Evolutionary conservation across 2,797 vertebrate genomes (phyloP).

Genomic region (Phrynocephalus guinanensis): DNA sequence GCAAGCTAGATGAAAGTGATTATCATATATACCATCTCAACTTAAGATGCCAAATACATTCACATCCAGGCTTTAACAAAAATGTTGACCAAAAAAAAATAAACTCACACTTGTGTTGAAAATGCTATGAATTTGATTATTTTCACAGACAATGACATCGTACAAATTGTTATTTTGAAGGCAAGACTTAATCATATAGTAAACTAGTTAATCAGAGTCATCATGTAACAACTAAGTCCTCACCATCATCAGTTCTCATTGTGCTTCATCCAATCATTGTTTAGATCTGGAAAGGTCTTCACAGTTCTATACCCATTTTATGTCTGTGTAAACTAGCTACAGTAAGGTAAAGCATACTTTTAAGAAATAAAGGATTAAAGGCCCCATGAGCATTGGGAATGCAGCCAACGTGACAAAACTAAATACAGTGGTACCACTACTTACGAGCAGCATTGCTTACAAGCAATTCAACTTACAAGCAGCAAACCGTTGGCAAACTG

Average conservation of each 20-base stretch:
- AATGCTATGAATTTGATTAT: slow-evolving; percentile 31
- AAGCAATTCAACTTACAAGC: too few relatives aligned
- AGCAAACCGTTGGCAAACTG: too few relatives aligned
- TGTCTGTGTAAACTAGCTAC: background rate
- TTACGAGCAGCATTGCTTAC: too few relatives aligned
- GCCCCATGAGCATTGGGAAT: background rate
- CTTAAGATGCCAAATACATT: background rate
- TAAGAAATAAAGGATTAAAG: background rate
- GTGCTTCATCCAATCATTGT: background rate
- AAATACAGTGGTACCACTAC: background rate
- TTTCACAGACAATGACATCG: background rate
- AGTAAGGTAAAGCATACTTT: background rate
- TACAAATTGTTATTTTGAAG: slow-evolving; percentile 17
- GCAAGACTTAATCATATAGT: slow-evolving; percentile 32
- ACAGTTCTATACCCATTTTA: background rate
- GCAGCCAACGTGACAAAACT: background rate
- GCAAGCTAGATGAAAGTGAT: background rate
- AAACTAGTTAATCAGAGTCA: slow-evolving; percentile 45
- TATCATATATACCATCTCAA: background rate
- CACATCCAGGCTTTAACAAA: background rate
- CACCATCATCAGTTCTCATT: background rate
- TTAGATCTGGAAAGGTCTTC: background rate
- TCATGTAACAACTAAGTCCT: slow-evolving; percentile 17
- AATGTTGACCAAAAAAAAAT: slow-evolving; percentile 20
- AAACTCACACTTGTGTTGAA: background rate